Evolutionary conservation across 92 coral and sea anemone species (phyloP), one percentile per base, ranked within the genome.

Genomic region (Zoanthus solanderi): DNA sequence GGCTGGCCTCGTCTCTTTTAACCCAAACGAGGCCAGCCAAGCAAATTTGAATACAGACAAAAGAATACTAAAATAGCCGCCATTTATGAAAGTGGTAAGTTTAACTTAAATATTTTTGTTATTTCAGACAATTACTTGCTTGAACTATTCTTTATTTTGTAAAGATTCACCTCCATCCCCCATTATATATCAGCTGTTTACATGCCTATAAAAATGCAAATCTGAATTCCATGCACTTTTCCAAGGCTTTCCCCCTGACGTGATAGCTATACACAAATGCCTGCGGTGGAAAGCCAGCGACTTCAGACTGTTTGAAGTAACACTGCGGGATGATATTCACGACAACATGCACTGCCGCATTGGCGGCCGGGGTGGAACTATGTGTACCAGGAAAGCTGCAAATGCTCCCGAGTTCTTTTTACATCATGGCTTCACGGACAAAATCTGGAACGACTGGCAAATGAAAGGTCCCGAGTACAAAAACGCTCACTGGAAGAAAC

Each of bases 321-420:
- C 88, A 23, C 92, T 95, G 48, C 98, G 96, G 13, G 94, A 91
- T 23, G 84, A 66, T 73, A 75, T 95, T 65, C 98, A 95, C 63
- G 90, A 95, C 78, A 90, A 89, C 86, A 93, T 95, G 98, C 98
- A 95, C 76, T 95, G 98, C 74, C 92, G 98, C 71, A 95, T 95
- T 15, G 98, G 98, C 11, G 98, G 98, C 34, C 74, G 56, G 16
- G 92, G 90, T 0, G 98, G 98, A 0, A 95, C 98, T 54, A 95
- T 95, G 98, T 94, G 98, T 83, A 46, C 93, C 32, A 89, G 15
- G 30, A 61, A 71, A 1, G 94, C 98, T 1, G 98, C 98, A 3
- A 94, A 94, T 76, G 98, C 98, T 23, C 98, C 98, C 16, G 98
- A 94, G 87, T 94, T 94, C 78, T 92, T 94, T 44, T 57, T 94